Evolutionary conservation across 2,797 vertebrate species (phyloP).

Genomic region (Cichlasoma orientale): DNA sequence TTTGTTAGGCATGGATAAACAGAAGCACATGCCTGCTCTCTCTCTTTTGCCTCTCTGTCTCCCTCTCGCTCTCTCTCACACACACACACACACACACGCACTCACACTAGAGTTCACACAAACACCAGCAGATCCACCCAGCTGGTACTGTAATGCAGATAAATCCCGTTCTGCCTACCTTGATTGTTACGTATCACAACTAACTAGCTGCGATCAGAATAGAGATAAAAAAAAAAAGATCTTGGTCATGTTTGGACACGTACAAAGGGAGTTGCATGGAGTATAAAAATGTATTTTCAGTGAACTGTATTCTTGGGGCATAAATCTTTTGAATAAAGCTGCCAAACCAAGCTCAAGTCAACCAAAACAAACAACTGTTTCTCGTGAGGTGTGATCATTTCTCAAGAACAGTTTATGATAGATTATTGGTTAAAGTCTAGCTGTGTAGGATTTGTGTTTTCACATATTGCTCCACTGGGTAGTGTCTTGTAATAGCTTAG

Average conservation of each 20-base stretch:
- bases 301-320: background rate
- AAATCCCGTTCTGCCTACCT: background rate
- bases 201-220: background rate
- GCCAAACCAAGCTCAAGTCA: slow-evolving; percentile 7
- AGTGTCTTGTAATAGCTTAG: background rate
- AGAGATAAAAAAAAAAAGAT: background rate
- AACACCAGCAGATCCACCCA: background rate
- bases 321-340: slow-evolving; percentile 5
- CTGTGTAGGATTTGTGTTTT: background rate
- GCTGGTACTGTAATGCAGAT: background rate
- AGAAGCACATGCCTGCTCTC: slow-evolving; percentile 5
- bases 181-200: background rate
- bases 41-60: background rate
- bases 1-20: slow-evolving; percentile 15
- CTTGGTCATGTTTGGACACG: slow-evolving; percentile 5
- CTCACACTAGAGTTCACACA: background rate
- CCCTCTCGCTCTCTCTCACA: background rate
- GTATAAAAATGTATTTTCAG: background rate
- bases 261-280: background rate
- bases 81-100: background rate
- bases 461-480: background rate
- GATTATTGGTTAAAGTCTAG: background rate
- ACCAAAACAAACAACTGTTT: background rate
- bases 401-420: background rate
- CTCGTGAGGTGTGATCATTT: background rate